Conservation (phyloP, 2,113 vertebrate species). For the Neotoma lepida region DNA sequence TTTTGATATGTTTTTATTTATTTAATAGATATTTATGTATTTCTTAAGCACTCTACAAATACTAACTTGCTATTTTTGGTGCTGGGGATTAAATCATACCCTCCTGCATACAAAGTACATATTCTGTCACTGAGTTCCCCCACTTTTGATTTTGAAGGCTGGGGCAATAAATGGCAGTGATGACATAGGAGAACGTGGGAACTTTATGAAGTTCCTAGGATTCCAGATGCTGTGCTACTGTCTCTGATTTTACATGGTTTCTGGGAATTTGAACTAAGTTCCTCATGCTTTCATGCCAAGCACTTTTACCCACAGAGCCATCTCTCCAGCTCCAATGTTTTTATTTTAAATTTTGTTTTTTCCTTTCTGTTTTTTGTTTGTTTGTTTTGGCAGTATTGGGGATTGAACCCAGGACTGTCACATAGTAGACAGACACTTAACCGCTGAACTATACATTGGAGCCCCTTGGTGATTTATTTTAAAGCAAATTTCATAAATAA, state of each 20-base stretch:
- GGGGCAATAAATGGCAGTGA: neutral
- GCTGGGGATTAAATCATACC: neutral
- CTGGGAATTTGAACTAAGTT: neutral
- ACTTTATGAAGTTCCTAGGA: neutral
- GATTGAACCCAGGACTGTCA: neutral
- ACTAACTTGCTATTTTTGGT: slow-evolving; percentile 11
- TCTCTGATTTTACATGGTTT: neutral
- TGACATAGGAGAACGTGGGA: neutral
- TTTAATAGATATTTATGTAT: slow-evolving; percentile 31
- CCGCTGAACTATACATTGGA: neutral
- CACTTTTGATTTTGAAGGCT: neutral
- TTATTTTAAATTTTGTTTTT: neutral
- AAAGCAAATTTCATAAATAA: neutral
- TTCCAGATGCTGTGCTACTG: neutral
- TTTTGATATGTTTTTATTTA: slow-evolving; percentile 3
- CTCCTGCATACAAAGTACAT: neutral
- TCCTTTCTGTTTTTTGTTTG: neutral
- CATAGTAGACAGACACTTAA: neutral
- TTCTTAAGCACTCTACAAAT: slow-evolving; percentile 53
- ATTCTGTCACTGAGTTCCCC: neutral
- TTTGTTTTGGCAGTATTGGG: neutral
- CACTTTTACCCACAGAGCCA: neutral
- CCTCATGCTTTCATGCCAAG: neutral
- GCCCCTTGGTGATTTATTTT: neutral
- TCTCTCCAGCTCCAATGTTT: neutral